Evolutionary conservation across 2,797 vertebrate species (phyloP).

Genomic region (Pangasius krempfi): DNA sequence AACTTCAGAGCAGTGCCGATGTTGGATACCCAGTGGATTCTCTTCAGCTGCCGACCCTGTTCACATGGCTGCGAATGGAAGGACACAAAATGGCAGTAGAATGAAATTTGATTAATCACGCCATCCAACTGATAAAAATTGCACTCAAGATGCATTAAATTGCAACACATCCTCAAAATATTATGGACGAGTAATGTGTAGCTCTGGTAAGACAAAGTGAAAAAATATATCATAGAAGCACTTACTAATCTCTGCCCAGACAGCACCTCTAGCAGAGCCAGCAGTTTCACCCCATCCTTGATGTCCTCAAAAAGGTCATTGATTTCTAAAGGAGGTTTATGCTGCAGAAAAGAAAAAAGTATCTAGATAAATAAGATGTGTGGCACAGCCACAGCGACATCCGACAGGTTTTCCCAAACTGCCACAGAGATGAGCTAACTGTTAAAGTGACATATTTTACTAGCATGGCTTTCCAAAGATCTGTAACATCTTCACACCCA

Average conservation of each 20-base stretch:
- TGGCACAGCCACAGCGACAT: background rate
- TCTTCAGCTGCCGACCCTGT: conserved; percentile 90
- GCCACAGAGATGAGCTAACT: background rate
- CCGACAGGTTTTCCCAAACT: background rate
- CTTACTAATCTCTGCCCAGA: conserved; percentile 96
- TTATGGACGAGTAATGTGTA: conserved; percentile 11
- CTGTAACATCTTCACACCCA: conserved; percentile 3
- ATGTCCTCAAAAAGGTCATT: conserved; percentile 98
- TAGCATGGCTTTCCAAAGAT: conserved; percentile 10
- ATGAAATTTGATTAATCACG: background rate
- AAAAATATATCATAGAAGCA: conserved; percentile 34
- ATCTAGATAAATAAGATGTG: conserved; percentile 10
- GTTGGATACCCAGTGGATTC: conserved; percentile 96
- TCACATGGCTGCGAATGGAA: conserved; percentile 83
- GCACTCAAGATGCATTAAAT: background rate
- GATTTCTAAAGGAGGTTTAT: conserved; percentile 87
- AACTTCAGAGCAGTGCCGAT: conserved; percentile 95
- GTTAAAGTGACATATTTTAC: conserved; percentile 29
- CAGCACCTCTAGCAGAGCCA: conserved; percentile 93
- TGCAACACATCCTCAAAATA: background rate
- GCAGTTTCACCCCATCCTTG: conserved; percentile 94
- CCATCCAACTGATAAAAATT: background rate
- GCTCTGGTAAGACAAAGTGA: conserved; percentile 14
- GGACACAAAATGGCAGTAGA: background rate
- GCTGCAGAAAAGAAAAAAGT: conserved; percentile 69